Base-by-base conservation (phyloP, 2,797 vertebrate species). In the Craterocephalus amniculus region DNA sequence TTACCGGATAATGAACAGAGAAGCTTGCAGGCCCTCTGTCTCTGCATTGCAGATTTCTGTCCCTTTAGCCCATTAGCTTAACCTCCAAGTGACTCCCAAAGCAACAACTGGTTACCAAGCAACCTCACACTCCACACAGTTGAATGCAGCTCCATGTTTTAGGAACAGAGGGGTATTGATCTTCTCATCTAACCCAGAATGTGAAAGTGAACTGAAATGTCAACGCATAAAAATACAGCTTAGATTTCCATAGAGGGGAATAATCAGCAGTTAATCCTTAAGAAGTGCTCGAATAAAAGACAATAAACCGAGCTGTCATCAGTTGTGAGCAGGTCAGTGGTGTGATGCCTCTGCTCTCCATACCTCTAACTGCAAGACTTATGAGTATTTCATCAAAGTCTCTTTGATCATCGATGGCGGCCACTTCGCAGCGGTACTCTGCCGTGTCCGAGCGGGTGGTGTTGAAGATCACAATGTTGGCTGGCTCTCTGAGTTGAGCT, bases 351-450 rank as follows among this genome's bases (percentile, higher is more conserved):
- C 20, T 22, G 11, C 51, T 70, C 32, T 52, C 12, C 20, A 16
- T 85, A 99, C 98, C 98, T 96, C 96, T 96, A 22, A 99, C 96
- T 16, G 95, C 96, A 11, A 99, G 94, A 80, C 95, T 95, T 88
- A 99, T 96, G 22, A 96, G 94, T 45, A 99, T 96, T 91, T 99
- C 98, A 29, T 97, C 98, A 66, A 98, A 96, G 81, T 95, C 95
- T 74, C 96, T 97, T 24, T 93, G 92, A 85, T 99, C 98, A 0
- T 95, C 91, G 56, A 95, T 95, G 18, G 97, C 98, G 0, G 96
- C 96, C 76, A 99, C 98, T 83, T 99, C 98, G 16, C 98, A 99
- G 87, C 98, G 96, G 81, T 99, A 99, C 26, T 95, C 91, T n/a
- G 97, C 98, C 0, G 95, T 97, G 91, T 99, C 98, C 35, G 90